A percentile compares a stretch with the other conserved stretches of the same genome.
phyloP scores from a whole-genome alignment of 2,888 invertebrate genomes.

The Drosophila mayaguana region DNA sequence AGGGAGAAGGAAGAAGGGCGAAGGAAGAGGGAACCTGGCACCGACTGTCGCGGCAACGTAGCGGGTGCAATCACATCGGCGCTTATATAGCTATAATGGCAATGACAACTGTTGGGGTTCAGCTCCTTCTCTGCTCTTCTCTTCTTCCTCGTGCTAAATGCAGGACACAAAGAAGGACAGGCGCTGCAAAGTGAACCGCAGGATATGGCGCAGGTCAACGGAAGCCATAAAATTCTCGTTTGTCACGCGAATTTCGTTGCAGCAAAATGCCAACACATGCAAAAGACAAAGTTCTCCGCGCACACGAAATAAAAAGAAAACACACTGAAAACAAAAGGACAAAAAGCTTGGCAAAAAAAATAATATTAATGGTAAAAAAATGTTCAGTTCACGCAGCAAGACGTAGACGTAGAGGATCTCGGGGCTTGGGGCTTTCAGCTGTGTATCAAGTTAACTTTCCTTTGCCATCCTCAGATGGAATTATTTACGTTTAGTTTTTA shows the following conservation, averaged over 20 bases:
- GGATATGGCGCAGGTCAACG: slow-evolving; percentile 85
- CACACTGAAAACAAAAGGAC: slow-evolving; percentile 32
- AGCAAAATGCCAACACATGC: slow-evolving; percentile 80
- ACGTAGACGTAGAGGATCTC: not conserved
- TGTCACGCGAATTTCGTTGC: slow-evolving; percentile 84
- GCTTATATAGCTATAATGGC: slow-evolving; percentile 79
- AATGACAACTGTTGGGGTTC: slow-evolving; percentile 74
- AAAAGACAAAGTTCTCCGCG: slow-evolving; percentile 76
- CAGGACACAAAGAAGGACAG: slow-evolving; percentile 35
- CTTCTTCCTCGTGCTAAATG: slow-evolving; percentile 37
- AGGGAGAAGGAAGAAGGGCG: too few relatives aligned
- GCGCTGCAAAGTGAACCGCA: slow-evolving; percentile 73
- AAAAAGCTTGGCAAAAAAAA: slow-evolving; percentile 48
- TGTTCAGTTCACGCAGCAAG: slow-evolving; percentile 43
- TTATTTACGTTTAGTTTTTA: slow-evolving; percentile 84
- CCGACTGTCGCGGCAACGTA: slow-evolving; percentile 23
- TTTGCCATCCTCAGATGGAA: slow-evolving; percentile 69
- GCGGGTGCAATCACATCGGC: slow-evolving; percentile 84
- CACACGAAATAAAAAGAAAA: slow-evolving; percentile 22
- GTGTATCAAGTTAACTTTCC: slow-evolving; percentile 58
- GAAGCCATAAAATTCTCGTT: slow-evolving; percentile 85
- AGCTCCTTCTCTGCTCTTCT: too few relatives aligned
- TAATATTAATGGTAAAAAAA: slow-evolving; percentile 73
- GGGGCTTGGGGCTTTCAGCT: slow-evolving; percentile 4
- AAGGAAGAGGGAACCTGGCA: not conserved